These are phyloP conservation scores for Melinopterus prodromus DNA, from an alignment of 2,888 invertebrate species.

Conservation along the genomic window DNA sequence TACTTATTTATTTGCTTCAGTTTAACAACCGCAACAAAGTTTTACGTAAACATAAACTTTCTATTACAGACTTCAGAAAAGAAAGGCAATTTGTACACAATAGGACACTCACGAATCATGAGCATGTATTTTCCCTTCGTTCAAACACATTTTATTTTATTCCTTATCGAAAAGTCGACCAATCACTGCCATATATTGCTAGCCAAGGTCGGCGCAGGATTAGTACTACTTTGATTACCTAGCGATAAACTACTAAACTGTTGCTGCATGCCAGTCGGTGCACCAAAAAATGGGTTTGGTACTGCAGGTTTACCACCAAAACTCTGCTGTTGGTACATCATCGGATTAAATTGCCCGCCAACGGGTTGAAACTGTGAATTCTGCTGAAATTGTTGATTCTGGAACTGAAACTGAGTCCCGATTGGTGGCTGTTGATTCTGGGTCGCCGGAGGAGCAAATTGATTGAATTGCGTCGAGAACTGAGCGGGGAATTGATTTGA, in stretches of 20 bases:
- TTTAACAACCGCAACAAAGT: neutral
- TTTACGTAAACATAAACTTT: constrained; percentile 13
- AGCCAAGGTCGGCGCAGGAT: constrained; percentile 47
- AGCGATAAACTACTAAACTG: constrained; percentile 64
- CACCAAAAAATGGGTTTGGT: constrained; percentile 55
- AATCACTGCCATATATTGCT: constrained; percentile 59
- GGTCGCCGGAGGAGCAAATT: constrained; percentile 23
- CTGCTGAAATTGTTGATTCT: constrained; percentile 28
- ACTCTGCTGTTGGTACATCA: constrained; percentile 36
- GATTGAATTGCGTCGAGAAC: constrained; percentile 34
- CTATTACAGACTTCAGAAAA: constrained; percentile 7
- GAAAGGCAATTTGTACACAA: constrained; percentile 31
- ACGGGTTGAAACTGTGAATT: constrained; percentile 36
- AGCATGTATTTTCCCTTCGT: constrained; percentile 28
- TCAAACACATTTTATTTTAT: constrained; percentile 18
- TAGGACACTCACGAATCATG: constrained; percentile 33
- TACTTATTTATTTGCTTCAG: neutral
- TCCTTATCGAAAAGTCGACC: neutral
- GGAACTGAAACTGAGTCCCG: constrained; percentile 30
- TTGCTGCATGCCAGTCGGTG: constrained; percentile 58
- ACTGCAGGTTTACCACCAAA: constrained; percentile 39
- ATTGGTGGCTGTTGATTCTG: constrained; percentile 24
- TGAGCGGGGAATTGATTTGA: constrained; percentile 37
- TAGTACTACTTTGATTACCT: constrained; percentile 47
- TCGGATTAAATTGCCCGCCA: constrained; percentile 34